Evolutionary conservation across 2,797 vertebrate species (phyloP), one percentile per base, ranked within the genome.

Genomic region (Erethizon dorsatum): DNA sequence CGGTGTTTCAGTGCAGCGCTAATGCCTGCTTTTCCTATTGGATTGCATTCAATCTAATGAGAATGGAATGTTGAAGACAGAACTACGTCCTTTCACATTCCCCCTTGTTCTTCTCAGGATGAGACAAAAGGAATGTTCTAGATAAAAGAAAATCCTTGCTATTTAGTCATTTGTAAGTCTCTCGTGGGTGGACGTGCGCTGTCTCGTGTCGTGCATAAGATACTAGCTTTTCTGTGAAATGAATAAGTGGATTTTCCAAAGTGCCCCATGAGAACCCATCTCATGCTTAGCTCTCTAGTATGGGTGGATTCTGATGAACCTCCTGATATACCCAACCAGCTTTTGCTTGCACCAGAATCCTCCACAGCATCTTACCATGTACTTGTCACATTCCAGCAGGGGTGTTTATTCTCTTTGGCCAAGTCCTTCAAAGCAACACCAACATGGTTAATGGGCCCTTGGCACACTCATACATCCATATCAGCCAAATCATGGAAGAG

Each of bases 11-110:
- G 10, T 73, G 26, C 56, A 54, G 13, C 82, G 13, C 61, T 85
- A 82, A 84, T 22, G 8, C 20, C n/a, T 41, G 6, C 14, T 86
- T 91, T 96, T 83, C 79, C 22, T 59, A 41, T 94, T 50, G 86
- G 52, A 83, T 52, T 91, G 20, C 33, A 13, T 84, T 97, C 90
- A 54, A 9, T 83, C 45, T 83, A 56, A 80, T 50, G 22, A 63
- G n/a, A 24, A 54, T 12, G 24, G 26, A 56, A 24, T 84, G 33
- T 31, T 88, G 71, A 84, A 63, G 41, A 80, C 8, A 63, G 31
- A 50, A 13, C n/a, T 83, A 24, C 26, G 12, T 90, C 84, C 28
- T 52, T 63, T 69, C 28, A 14, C 17, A 26, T 80, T 78, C 1
- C 59, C 57, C 67, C 50, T 82, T 82, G 13, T 47, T 87, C 50